phyloP scores from a whole-genome alignment of 2,888 invertebrate genomes.

The Drosophila mettleri region DNA sequence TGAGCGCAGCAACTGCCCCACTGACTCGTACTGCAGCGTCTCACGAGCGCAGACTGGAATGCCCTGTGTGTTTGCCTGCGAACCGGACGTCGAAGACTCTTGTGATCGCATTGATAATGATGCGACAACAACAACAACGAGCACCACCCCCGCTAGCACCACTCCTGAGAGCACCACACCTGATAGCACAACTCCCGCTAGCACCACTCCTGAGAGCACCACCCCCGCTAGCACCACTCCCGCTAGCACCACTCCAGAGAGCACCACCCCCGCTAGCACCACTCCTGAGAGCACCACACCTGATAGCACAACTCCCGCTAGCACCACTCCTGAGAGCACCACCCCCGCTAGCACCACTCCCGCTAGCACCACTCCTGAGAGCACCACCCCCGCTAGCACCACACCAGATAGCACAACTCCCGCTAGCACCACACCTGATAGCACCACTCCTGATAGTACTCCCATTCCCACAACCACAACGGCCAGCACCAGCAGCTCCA shows the following conservation, averaged over 20 bases:
- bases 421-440: not conserved
- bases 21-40: constrained; percentile 53
- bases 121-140: not conserved
- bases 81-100: not conserved
- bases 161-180: not conserved
- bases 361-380: not conserved
- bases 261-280: no score
- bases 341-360: not conserved
- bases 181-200: no score
- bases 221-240: not conserved
- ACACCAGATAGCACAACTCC: not conserved
- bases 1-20: constrained; percentile 43
- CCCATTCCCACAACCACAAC: not conserved
- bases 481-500: not conserved
- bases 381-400: no score
- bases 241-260: not conserved
- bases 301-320: not conserved
- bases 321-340: no score
- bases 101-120: constrained; percentile 58
- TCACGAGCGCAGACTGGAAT: not conserved
- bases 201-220: no score
- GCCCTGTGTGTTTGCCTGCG: constrained; percentile 64
- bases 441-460: not conserved
- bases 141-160: not conserved
- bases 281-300: no score